A percentile compares a stretch with the other conserved stretches of the same genome.
Conservation (phyloP, 1,140 invertebrate species). For the Apis cerana region DNA sequence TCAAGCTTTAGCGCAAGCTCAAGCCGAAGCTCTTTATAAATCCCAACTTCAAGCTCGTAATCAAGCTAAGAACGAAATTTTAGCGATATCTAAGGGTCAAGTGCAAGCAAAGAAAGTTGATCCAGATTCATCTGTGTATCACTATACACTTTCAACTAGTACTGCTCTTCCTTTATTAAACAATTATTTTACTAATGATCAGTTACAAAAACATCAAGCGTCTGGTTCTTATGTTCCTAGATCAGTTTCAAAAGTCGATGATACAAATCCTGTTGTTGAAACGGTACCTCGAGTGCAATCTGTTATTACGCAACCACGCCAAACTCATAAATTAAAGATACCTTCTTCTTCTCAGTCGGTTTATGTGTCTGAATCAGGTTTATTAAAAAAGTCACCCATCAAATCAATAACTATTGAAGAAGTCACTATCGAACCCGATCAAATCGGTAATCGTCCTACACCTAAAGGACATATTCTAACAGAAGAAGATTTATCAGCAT, state of each 20-base stretch:
- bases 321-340: slow-evolving; percentile 75
- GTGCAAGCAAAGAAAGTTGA: slow-evolving; percentile 69
- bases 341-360: slow-evolving; percentile 68
- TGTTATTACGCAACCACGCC: slow-evolving; percentile 72
- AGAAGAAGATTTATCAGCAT: slow-evolving; percentile 73
- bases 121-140: slow-evolving; percentile 73
- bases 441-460: slow-evolving; percentile 59
- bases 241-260: slow-evolving; percentile 67
- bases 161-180: slow-evolving; percentile 71
- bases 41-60: slow-evolving; percentile 70
- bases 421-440: slow-evolving; percentile 70
- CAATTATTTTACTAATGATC: slow-evolving; percentile 72
- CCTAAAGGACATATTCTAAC: slow-evolving; percentile 70
- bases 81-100: slow-evolving; percentile 73
- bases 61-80: slow-evolving; percentile 75
- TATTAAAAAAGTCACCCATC: slow-evolving; percentile 74
- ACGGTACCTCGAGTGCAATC: slow-evolving; percentile 54
- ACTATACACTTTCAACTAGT: slow-evolving; percentile 74
- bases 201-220: slow-evolving; percentile 73
- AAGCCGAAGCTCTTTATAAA: slow-evolving; percentile 76
- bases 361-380: slow-evolving; percentile 75
- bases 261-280: slow-evolving; percentile 44
- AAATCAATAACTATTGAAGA: slow-evolving; percentile 76
- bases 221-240: slow-evolving; percentile 73
- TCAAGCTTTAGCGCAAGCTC: slow-evolving; percentile 77